Conservation (phyloP, 2,888 invertebrate species). For the Aproaerema taeniolella region DNA sequence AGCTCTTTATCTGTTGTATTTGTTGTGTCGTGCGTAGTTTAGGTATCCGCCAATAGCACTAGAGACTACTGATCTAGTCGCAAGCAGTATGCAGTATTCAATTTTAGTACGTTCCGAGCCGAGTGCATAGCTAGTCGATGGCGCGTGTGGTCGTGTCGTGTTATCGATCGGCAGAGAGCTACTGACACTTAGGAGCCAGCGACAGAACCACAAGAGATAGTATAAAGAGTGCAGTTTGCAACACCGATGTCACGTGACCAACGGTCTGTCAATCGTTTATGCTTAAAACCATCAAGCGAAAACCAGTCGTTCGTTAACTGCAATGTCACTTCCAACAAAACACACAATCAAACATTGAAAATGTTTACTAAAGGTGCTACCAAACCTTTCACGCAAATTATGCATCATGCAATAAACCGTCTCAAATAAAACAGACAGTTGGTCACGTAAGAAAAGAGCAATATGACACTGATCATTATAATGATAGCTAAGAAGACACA, state of each 20-base stretch:
- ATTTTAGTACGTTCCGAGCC: constrained; percentile 70
- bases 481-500: constrained; percentile 73
- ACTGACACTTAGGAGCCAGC: constrained; percentile 68
- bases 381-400: too few relatives aligned
- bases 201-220: constrained; percentile 73
- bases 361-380: too few relatives aligned
- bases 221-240: constrained; percentile 78
- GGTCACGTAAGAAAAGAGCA: constrained; percentile 60
- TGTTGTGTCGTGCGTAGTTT: constrained; percentile 74
- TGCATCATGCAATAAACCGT: too few relatives aligned
- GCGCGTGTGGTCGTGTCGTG: constrained; percentile 65
- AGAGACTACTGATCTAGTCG: constrained; percentile 75
- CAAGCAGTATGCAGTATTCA: constrained; percentile 75
- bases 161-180: constrained; percentile 61
- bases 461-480: constrained; percentile 64
- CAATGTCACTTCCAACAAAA: background rate
- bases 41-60: constrained; percentile 75
- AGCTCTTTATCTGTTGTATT: constrained; percentile 69
- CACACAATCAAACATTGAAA: too few relatives aligned
- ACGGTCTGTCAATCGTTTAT: too few relatives aligned
- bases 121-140: constrained; percentile 72
- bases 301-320: background rate
- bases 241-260: constrained; percentile 66
- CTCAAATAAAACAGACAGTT: constrained; percentile 54
- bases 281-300: too few relatives aligned